Evolutionary conservation across 2,888 invertebrate species (phyloP), one percentile per base, ranked within the genome.

Genomic region (Tetramorium bicarinatum): DNA sequence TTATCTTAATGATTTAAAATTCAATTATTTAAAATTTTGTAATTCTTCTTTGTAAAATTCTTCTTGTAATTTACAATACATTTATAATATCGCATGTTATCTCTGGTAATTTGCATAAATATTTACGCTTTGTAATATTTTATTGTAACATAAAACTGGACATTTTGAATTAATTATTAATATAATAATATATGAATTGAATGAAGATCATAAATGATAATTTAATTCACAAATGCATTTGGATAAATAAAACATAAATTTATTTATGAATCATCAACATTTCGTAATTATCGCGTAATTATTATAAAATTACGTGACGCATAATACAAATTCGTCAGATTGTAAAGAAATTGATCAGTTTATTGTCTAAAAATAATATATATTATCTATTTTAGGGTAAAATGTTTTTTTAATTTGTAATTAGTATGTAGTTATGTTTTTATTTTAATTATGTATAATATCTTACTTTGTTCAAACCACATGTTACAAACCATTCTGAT

Each of bases 111-210:
- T 59, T 49, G 21, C 21, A 47, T 25, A 15, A 21, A 59, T 34
- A 38, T 72, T 13, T n/a, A 41, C 13, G 25, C 15, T 47, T 38
- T 34, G 8, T 0, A 38, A 38, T 25, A 72, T 80, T 25, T 18
- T 2, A 34, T 34, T 44, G n/a, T 15, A 21, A 61, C 0, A 13
- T 15, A 41, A 29, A 77, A 77, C 21, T 61, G 21, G 18, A 25
- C 1, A 25, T 25, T 59, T 44, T 59, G 7, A 49, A 71, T n/a
- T 25, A 80, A 80, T 61, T 49, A 80, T 49, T 47, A 61, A 72
- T 79, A 8, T 25, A 56, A 44, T 21, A 49, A 59, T 80, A 25
- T 49, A 61, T 25, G 7, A 71, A 34, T 59, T 59, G 7, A 59
- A 59, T 59, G 7, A 59, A 59, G 21, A 72, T 25, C 18, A 61